Conservation (phyloP, 2,888 invertebrate genomes). For the Orthosia cruda region DNA sequence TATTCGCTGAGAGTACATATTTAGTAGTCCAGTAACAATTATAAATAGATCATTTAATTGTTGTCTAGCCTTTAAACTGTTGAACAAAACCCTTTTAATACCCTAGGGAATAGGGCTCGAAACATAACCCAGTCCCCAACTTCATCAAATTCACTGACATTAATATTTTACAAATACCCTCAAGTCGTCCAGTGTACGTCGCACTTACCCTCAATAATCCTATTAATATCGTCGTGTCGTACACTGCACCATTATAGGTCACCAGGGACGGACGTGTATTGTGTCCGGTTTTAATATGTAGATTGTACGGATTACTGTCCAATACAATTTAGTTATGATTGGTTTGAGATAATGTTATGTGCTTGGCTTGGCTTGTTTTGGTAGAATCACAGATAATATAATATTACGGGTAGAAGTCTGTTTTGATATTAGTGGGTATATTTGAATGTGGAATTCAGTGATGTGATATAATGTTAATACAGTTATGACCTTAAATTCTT, state of each 20-base stretch:
- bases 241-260: constrained; percentile 43
- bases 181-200: neutral
- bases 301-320: constrained; percentile 36
- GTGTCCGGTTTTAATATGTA: constrained; percentile 42
- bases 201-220: constrained; percentile 44
- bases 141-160: constrained; percentile 10
- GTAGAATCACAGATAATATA: too few relatives aligned
- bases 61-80: too few relatives aligned
- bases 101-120: constrained; percentile 3
- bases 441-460: neutral
- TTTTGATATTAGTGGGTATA: neutral
- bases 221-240: constrained; percentile 42
- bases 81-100: neutral
- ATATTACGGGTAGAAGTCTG: neutral
- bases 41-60: neutral
- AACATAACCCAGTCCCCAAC: constrained; percentile 13
- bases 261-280: constrained; percentile 41
- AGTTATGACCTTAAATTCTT: neutral
- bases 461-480: neutral
- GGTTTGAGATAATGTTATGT: constrained; percentile 20
- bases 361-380: constrained; percentile 9
- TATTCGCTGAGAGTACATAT: too few relatives aligned
- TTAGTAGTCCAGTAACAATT: neutral
- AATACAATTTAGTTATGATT: constrained; percentile 39
- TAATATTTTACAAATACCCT: constrained; percentile 21